These are phyloP conservation scores for Norana najaformis DNA, from an alignment of 2,888 invertebrate species.

Conservation along the genomic window DNA sequence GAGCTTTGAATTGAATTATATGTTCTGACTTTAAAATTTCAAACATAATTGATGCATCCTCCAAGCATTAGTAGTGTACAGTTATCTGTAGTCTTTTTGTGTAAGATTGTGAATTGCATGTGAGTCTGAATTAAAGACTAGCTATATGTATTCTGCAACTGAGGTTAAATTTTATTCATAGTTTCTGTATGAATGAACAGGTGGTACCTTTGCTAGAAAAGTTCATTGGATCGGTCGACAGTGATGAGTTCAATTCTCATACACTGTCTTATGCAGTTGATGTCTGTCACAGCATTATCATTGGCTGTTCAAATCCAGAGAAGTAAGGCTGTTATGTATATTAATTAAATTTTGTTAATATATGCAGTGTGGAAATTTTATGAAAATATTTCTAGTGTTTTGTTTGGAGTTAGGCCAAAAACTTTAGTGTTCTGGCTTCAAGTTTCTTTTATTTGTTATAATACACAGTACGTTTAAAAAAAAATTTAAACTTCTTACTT, in stretches of 20 bases:
- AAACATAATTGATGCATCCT: neutral
- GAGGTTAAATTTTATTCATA: neutral
- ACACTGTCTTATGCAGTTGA: slow-evolving; percentile 71
- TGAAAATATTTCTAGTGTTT: neutral
- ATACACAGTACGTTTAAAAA: neutral
- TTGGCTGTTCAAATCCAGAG: slow-evolving; percentile 19
- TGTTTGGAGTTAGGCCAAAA: neutral
- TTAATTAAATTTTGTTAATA: neutral
- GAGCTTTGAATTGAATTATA: neutral
- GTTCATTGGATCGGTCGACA: slow-evolving; percentile 70
- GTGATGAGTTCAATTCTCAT: slow-evolving; percentile 71
- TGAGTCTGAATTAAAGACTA: neutral
- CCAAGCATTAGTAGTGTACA: neutral
- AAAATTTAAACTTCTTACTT: neutral
- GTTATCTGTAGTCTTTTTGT: neutral
- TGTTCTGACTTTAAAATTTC: neutral
- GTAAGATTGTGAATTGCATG: neutral
- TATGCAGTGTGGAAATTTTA: neutral
- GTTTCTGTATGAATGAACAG: slow-evolving; percentile 4
- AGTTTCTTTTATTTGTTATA: neutral
- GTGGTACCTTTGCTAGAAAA: slow-evolving; percentile 65
- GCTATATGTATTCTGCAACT: too few species aligned
- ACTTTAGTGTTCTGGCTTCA: neutral
- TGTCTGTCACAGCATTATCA: slow-evolving; percentile 70
- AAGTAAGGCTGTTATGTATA: neutral